phyloP scores from a whole-genome alignment of 2,113 vertebrate genomes.

The Myrmophylax atrothorax region DNA sequence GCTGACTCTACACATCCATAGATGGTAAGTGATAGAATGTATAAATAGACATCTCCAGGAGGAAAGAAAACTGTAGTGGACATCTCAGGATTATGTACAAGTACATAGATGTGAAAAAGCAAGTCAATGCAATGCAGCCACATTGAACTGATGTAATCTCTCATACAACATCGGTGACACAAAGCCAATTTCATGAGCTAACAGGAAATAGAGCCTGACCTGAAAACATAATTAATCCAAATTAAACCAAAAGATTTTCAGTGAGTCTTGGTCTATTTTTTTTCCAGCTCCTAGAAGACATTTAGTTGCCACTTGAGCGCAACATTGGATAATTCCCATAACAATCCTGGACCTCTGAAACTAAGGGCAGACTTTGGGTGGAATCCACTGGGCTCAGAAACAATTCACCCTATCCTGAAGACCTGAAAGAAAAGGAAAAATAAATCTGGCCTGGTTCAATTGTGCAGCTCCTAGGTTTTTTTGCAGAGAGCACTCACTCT shows the following conservation, averaged over 20 bases:
- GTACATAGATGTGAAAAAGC: background rate
- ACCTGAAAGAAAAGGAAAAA: background rate
- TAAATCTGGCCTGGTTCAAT: background rate
- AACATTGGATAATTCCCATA: background rate
- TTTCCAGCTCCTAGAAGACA: background rate
- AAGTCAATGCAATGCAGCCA: background rate
- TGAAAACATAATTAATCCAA: background rate
- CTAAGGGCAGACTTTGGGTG: background rate
- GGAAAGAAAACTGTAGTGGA: background rate
- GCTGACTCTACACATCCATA: background rate
- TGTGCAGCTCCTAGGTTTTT: background rate
- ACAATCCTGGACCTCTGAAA: background rate
- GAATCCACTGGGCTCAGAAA: background rate
- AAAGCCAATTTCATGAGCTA: constrained; percentile 12
- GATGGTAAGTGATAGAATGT: background rate
- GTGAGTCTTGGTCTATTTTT: background rate
- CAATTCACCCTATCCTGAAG: background rate
- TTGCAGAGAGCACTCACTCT: background rate
- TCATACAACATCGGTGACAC: background rate
- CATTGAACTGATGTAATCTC: background rate
- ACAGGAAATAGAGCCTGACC: background rate
- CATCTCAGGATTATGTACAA: background rate
- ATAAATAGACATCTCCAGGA: background rate
- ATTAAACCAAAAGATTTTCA: background rate
- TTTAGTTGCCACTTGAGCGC: background rate